Base-by-base conservation (phyloP, 2,888 invertebrate genomes). In the Apotomis capreana region DNA sequence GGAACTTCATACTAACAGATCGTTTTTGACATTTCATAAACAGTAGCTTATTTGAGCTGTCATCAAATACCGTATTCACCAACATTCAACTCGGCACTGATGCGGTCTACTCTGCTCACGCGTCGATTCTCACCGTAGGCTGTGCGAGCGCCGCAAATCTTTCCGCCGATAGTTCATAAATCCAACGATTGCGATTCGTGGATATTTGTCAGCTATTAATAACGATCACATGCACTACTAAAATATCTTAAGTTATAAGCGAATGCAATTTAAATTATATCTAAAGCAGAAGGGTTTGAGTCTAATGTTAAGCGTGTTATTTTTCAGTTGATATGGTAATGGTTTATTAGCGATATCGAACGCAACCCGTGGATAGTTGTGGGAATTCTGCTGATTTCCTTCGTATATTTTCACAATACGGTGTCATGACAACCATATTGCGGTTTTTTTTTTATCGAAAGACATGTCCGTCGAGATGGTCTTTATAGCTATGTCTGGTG, bases 201-300 rank as follows among this genome's bases (percentile, higher is more conserved):
- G 61, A 67, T 62, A 71, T 71, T 71, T 71, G 71, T 71, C 67
- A 61, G 71, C 71, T 71, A 71, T 71, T 71, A 71, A 71, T 71
- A 68, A 71, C 67, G 37, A 63, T 40, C 40, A 10, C 5, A 8
- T n/a, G 12, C 8, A 36, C 61, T 10, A 10, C 10, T 54, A 40
- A 13, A 13, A 54, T 0, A 40, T n/a, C 13, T 10, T 40, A 40
- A 49, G 26, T 51, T 49, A 36, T 3, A 40, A 6, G 10, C 10
- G 40, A 40, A 4, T 54, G 5, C 12, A 36, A 40, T 63, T 40
- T 10, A 40, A 54, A 54, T 10, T 40, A 6, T 5, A 13, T 6
- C 40, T 63, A 5, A 40, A 63, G 37, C 13, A 13, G 4, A 13
- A 13, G n/a, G 13, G 1, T 3, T 54, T 54, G 15, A 63, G 40